These are phyloP conservation scores for Hydraecia micacea DNA, from an alignment of 2,888 invertebrate species.

Conservation along the genomic window DNA sequence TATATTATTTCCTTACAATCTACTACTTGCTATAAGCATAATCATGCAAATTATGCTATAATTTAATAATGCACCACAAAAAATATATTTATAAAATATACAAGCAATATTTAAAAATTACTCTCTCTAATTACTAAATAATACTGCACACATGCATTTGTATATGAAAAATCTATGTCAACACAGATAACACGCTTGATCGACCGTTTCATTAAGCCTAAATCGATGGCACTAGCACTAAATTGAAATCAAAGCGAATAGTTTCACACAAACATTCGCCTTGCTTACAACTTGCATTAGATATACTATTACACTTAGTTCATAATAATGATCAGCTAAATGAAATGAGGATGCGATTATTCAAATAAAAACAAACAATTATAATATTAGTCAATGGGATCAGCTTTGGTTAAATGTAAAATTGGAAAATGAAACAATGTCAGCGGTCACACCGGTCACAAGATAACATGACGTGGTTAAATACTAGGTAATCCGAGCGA, in stretches of 20 bases:
- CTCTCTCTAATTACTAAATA: slow-evolving; percentile 77
- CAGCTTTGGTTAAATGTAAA: slow-evolving; percentile 77
- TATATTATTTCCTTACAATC: slow-evolving; percentile 52
- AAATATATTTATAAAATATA: slow-evolving; percentile 70
- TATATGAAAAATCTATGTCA: slow-evolving; percentile 79
- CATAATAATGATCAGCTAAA: slow-evolving; percentile 54
- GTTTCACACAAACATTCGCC: slow-evolving; percentile 31
- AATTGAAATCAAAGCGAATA: slow-evolving; percentile 65
- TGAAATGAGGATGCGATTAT: slow-evolving; percentile 68
- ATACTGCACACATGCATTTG: slow-evolving; percentile 86
- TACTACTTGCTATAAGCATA: slow-evolving; percentile 59
- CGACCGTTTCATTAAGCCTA: slow-evolving; percentile 62
- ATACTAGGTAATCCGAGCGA: slow-evolving; percentile 62
- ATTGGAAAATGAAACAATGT: slow-evolving; percentile 70
- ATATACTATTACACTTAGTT: slow-evolving; percentile 33
- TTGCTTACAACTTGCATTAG: slow-evolving; percentile 53
- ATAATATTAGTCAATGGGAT: slow-evolving; percentile 77
- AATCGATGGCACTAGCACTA: slow-evolving; percentile 73
- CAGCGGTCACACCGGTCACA: slow-evolving; percentile 66
- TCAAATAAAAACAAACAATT: slow-evolving; percentile 66
- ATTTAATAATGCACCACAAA: slow-evolving; percentile 63
- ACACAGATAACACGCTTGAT: slow-evolving; percentile 81
- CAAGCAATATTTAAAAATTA: slow-evolving; percentile 73
- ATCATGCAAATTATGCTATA: slow-evolving; percentile 64
- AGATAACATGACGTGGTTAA: slow-evolving; percentile 61